A percentile compares a stretch with the other conserved stretches of the same genome.
These are phyloP conservation scores for Helicoverpa zea DNA, from an alignment of 1,140 invertebrate species.

Conservation along the genomic window DNA sequence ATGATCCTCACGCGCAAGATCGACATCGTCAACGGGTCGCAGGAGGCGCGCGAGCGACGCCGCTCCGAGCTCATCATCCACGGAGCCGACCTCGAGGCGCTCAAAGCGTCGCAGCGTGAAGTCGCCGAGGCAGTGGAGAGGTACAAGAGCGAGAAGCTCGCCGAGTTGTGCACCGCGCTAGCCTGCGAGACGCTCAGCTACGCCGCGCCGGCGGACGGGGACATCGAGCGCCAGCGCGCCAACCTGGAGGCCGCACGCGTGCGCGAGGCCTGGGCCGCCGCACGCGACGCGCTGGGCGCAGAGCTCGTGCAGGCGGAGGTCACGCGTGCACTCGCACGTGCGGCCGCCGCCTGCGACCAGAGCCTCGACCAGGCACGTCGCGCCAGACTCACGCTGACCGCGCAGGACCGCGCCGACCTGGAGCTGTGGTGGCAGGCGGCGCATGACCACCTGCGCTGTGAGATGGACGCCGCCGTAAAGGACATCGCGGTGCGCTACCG, in stretches of 20 bases:
- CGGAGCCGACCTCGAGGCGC: constrained; percentile 86
- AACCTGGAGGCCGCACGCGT: constrained; percentile 83
- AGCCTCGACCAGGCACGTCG: constrained; percentile 82
- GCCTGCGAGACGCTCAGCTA: constrained; percentile 89
- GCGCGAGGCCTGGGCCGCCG: constrained; percentile 90
- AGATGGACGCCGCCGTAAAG: constrained; percentile 90
- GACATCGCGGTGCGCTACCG: constrained; percentile 90
- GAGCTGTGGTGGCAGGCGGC: constrained; percentile 91
- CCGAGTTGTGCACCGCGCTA: constrained; percentile 89
- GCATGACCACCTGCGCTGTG: constrained; percentile 89
- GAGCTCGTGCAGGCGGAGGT: constrained; percentile 92
- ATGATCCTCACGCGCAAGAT: constrained; percentile 89
- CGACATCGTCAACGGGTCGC: constrained; percentile 76
- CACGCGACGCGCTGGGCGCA: constrained; percentile 90
- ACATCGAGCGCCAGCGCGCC: constrained; percentile 74
- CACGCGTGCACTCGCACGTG: constrained; percentile 90
- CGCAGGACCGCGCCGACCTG: constrained; percentile 88
- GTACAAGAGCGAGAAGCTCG: constrained; percentile 90
- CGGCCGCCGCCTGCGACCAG: constrained; percentile 89
- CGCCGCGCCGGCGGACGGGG: constrained; percentile 76
- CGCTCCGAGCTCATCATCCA: constrained; percentile 76
- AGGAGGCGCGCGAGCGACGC: constrained; percentile 63
- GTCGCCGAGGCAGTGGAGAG: constrained; percentile 88
- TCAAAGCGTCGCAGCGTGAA: constrained; percentile 88
- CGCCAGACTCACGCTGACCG: constrained; percentile 87